Conservation (phyloP, 2,888 invertebrate genomes). For the Sclerodermus sp. region DNA sequence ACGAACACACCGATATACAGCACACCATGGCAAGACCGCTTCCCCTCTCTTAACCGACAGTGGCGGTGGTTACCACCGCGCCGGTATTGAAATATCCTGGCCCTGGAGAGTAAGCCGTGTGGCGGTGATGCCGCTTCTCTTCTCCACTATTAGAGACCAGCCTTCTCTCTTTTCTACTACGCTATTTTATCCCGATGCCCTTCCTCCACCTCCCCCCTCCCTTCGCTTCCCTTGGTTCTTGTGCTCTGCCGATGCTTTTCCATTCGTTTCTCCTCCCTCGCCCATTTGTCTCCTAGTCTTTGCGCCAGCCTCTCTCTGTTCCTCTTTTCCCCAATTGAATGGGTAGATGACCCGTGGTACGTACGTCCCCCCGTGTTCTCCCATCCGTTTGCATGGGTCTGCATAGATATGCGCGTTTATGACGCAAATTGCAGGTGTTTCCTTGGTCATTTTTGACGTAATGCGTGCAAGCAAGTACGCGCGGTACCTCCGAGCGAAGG, state of each 20-base stretch:
- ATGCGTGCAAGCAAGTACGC: too few species aligned
- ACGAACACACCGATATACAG: conserved; percentile 6
- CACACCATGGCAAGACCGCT: background rate
- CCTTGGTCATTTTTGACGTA: too few species aligned
- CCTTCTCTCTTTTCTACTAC: conserved; percentile 17
- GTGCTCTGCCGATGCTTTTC: too few species aligned
- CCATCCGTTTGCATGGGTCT: too few species aligned
- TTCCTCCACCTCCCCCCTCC: conserved; percentile 10
- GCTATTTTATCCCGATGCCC: conserved; percentile 5
- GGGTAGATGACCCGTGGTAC: too few species aligned
- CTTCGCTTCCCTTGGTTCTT: conserved; percentile 15
- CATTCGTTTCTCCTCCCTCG: conserved; percentile 8
- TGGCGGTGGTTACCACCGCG: conserved; percentile 34
- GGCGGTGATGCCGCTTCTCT: conserved; percentile 45
- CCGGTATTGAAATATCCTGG: conserved; percentile 48
- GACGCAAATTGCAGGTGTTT: too few species aligned
- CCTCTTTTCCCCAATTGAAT: too few species aligned
- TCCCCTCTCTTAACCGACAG: conserved; percentile 25
- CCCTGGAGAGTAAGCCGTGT: conserved; percentile 40
- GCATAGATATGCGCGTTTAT: too few species aligned
- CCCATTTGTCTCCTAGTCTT: too few species aligned
- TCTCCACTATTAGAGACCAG: conserved; percentile 22
- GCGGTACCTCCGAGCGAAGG: too few species aligned
- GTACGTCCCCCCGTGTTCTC: too few species aligned
- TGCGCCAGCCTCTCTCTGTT: too few species aligned